Conservation (phyloP, 2,797 vertebrate genomes). For the Peromyscus attwateri region DNA sequence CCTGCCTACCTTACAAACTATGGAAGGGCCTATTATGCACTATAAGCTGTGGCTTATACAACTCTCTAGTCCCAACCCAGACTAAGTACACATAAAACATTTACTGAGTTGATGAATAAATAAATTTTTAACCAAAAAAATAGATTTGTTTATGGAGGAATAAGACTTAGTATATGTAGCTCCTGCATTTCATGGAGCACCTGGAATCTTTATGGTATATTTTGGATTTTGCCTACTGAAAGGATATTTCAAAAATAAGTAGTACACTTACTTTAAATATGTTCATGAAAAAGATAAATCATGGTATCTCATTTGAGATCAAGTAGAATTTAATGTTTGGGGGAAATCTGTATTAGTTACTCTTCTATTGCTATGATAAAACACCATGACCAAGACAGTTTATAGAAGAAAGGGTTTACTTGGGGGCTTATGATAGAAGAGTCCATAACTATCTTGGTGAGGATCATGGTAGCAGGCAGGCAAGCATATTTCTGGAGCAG, state of each 20-base stretch:
- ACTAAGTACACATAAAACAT: background rate
- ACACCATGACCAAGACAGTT: background rate
- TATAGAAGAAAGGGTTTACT: background rate
- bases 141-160: background rate
- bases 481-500: background rate
- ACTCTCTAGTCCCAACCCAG: background rate
- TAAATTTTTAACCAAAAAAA: background rate
- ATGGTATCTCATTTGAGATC: background rate
- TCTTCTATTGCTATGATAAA: background rate
- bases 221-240: background rate
- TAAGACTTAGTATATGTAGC: background rate
- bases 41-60: background rate
- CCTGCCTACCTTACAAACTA: background rate
- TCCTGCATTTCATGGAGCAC: background rate
- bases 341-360: background rate
- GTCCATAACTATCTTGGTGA: background rate
- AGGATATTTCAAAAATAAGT: constrained; percentile 10
- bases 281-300: background rate
- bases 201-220: background rate
- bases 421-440: too few relatives aligned
- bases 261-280: background rate
- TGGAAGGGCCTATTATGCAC: background rate
- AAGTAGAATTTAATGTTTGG: constrained; percentile 35
- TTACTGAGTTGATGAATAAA: background rate
- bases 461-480: background rate